Percentiles rank a stretch among this genome's conserved stretches.
Conservation (phyloP, 2,888 invertebrate species). For the Apotomis turbidana region DNA sequence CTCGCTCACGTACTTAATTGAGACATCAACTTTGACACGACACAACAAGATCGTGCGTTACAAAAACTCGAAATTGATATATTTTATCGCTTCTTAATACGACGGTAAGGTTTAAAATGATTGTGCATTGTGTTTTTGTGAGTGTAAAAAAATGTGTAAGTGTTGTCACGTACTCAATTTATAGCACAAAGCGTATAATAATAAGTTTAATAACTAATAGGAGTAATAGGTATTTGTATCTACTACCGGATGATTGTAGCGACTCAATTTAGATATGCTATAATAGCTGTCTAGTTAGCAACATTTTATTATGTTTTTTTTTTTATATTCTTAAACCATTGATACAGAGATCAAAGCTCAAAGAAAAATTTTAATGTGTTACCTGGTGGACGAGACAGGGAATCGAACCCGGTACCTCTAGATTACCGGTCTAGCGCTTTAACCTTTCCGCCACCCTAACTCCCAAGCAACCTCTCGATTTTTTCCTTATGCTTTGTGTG, state of each 20-base stretch:
- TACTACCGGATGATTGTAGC: constrained; percentile 25
- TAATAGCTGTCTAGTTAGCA: constrained; percentile 27
- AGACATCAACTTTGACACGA: constrained; percentile 41
- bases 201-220: constrained; percentile 12
- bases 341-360: too few relatives aligned
- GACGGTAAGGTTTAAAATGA: constrained; percentile 21
- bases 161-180: constrained; percentile 42
- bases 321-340: too few relatives aligned
- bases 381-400: too few relatives aligned
- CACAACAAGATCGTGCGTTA: constrained; percentile 6
- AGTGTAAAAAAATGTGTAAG: constrained; percentile 17
- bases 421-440: too few relatives aligned
- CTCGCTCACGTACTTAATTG: constrained; percentile 33
- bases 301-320: too few relatives aligned
- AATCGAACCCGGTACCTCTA: too few relatives aligned
- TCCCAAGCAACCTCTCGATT: too few relatives aligned
- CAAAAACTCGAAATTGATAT: constrained; percentile 6
- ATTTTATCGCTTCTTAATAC: constrained; percentile 23
- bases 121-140: constrained; percentile 20
- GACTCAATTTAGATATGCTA: constrained; percentile 18
- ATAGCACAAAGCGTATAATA: constrained; percentile 19
- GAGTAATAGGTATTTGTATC: not conserved
- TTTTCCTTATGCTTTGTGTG: too few relatives aligned
- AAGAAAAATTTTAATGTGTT: too few relatives aligned
- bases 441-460: too few relatives aligned